Percentiles rank a stretch among this genome's conserved stretches.
Conservation (phyloP, 2,113 vertebrate species). For the Rhadina sibilatrix region DNA sequence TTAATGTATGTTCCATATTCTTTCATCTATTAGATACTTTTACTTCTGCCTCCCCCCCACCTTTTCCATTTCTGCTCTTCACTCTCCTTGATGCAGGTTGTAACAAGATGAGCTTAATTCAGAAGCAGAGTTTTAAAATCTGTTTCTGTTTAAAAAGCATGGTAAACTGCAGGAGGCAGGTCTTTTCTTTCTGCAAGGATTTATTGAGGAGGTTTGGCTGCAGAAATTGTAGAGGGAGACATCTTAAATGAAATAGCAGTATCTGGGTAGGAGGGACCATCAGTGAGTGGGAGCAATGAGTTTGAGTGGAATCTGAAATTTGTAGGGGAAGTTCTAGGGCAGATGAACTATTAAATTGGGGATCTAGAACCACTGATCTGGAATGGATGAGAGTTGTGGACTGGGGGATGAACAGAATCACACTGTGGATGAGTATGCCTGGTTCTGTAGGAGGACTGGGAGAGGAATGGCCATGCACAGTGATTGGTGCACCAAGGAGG, state of each 20-base stretch:
- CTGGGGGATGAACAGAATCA: neutral
- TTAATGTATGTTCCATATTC: neutral
- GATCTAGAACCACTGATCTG: neutral
- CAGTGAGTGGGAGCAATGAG: neutral
- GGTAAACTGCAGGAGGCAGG: neutral
- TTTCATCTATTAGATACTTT: neutral
- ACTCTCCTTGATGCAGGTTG: neutral
- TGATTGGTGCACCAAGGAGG: neutral
- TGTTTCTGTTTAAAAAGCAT: neutral
- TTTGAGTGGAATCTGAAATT: neutral
- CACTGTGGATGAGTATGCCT: neutral
- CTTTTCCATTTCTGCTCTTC: neutral
- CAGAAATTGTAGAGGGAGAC: neutral
- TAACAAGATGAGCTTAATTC: neutral
- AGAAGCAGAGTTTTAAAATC: neutral
- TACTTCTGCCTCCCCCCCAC: neutral
- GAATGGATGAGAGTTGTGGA: neutral
- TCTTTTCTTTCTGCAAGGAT: neutral
- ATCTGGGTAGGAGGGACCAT: neutral
- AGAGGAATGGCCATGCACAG: neutral
- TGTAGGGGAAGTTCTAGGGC: neutral
- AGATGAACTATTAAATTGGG: rapidly evolving
- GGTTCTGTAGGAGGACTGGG: neutral
- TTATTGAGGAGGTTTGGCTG: neutral
- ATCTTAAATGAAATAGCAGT: neutral